phyloP scores from a whole-genome alignment of 2,113 vertebrate species.

The Brachyhypopomus occidentalis region DNA sequence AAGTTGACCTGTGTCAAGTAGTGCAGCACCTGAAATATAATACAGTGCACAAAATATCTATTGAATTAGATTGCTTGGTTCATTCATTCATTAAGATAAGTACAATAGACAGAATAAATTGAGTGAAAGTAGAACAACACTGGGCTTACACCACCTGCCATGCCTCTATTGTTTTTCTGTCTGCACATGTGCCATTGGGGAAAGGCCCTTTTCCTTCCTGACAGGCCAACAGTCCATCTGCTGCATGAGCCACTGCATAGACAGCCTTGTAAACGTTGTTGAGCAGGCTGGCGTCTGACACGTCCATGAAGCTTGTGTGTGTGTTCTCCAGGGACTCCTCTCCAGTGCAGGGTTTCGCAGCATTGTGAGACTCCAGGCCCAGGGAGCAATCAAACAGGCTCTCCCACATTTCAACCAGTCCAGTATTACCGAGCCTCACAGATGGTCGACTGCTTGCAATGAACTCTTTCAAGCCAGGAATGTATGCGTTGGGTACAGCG shows the following conservation, averaged over 20 bases:
- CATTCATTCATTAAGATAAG: neutral
- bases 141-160: slow-evolving; percentile 69
- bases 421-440: slow-evolving; percentile 60
- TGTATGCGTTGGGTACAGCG: slow-evolving; percentile 69
- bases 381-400: slow-evolving; percentile 68
- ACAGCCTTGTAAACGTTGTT: slow-evolving; percentile 79
- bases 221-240: slow-evolving; percentile 69
- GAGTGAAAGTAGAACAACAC: neutral
- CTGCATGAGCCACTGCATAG: slow-evolving; percentile 72
- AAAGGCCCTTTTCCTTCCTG: slow-evolving; percentile 68
- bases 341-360: slow-evolving; percentile 63
- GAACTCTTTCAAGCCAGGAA: slow-evolving; percentile 74
- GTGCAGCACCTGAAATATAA: slow-evolving; percentile 69
- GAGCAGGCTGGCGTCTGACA: slow-evolving; percentile 72
- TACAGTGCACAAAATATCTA: neutral
- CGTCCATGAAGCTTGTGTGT: slow-evolving; percentile 70
- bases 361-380: slow-evolving; percentile 42
- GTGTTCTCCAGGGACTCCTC: slow-evolving; percentile 67
- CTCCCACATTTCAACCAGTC: slow-evolving; percentile 76
- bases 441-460: slow-evolving; percentile 66
- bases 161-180: slow-evolving; percentile 63
- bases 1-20: slow-evolving; percentile 74
- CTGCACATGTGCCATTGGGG: slow-evolving; percentile 69
- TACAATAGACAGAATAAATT: neutral
- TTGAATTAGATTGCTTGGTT: neutral